Evolutionary conservation across 2,113 vertebrate species (phyloP).

Genomic region (Hirundichthys speculiger): DNA sequence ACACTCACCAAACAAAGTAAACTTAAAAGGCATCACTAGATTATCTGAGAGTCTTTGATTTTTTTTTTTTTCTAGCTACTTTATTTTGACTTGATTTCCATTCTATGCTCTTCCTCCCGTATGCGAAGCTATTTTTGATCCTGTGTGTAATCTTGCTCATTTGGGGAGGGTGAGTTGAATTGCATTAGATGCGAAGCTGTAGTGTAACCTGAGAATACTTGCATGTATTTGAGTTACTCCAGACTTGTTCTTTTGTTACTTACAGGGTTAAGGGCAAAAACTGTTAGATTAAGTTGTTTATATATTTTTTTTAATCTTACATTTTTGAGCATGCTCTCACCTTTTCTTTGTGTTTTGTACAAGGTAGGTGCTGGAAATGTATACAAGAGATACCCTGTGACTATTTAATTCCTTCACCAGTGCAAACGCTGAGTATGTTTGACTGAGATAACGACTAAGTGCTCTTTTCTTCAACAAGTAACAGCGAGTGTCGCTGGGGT

Average conservation of each 20-base stretch:
- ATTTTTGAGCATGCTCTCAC: background rate
- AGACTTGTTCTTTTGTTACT: background rate
- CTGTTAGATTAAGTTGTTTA: background rate
- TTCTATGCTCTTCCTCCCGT: background rate
- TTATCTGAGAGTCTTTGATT: background rate
- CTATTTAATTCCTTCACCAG: background rate
- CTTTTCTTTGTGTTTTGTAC: background rate
- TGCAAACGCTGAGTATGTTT: background rate
- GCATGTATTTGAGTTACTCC: background rate
- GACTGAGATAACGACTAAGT: background rate
- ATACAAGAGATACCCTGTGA: background rate
- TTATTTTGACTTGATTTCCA: background rate
- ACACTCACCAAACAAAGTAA: background rate
- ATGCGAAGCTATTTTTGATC: background rate
- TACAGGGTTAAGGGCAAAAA: background rate
- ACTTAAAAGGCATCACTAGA: too few relatives aligned
- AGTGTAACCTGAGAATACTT: background rate
- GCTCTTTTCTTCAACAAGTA: background rate
- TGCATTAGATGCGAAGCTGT: background rate
- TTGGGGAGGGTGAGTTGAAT: background rate
- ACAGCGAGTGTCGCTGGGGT: background rate
- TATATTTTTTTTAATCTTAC: background rate
- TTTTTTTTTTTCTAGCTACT: background rate
- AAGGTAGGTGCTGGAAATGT: background rate
- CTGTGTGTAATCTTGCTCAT: background rate